Conservation (phyloP, 2,113 vertebrate genomes). For the Pagrus major region DNA sequence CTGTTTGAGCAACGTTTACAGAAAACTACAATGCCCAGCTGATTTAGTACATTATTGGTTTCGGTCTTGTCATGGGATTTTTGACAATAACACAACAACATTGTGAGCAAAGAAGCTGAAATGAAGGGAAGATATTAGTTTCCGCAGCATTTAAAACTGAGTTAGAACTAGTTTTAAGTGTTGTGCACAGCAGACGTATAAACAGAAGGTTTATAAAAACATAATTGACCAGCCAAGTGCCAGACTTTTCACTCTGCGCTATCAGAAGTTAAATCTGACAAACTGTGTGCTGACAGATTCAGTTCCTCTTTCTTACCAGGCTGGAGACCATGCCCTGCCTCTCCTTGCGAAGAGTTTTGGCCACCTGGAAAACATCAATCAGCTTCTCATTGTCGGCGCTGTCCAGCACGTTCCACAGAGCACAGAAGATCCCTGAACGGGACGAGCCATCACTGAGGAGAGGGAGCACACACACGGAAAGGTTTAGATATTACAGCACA, state of each 20-base stretch:
- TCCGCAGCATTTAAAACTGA: neutral
- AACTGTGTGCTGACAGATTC: neutral
- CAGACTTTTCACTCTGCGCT: neutral
- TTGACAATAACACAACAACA: too few species aligned
- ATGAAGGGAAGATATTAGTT: too few species aligned
- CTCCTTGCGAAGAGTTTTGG: conserved; percentile 90
- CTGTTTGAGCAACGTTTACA: too few species aligned
- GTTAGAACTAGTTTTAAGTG: accelerated
- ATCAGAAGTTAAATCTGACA: neutral
- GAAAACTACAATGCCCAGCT: too few species aligned
- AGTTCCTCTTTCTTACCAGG: conserved; percentile 84
- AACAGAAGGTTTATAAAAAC: neutral
- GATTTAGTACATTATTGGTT: too few species aligned
- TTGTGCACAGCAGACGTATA: neutral
- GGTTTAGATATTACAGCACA: neutral
- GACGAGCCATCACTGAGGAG: conserved; percentile 90
- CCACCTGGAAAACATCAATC: conserved; percentile 93
- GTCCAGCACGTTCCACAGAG: conserved; percentile 93
- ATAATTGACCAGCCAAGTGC: neutral
- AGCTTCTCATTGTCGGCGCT: conserved; percentile 91
- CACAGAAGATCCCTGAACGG: conserved; percentile 90
- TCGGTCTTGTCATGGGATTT: too few species aligned
- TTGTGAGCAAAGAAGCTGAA: conserved; percentile 1
- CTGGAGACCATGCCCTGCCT: conserved; percentile 86
- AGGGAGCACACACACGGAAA: neutral